Evolutionary conservation across 2,888 invertebrate species (phyloP).

Genomic region (Scrobipalpa atriplicella): DNA sequence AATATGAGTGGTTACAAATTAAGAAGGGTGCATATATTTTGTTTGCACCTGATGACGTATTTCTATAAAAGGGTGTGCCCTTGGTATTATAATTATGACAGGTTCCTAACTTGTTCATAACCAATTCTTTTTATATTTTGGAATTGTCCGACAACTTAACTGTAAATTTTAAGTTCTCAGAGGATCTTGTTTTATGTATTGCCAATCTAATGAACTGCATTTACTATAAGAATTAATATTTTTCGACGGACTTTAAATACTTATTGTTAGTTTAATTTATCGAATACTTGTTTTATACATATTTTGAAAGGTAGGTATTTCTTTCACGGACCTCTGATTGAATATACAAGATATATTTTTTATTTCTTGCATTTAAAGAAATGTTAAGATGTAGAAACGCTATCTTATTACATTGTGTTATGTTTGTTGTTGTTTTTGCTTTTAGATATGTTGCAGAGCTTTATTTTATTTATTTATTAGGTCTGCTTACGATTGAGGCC

Average conservation of each 20-base stretch:
- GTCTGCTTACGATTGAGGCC: background rate
- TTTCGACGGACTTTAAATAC: conserved; percentile 6
- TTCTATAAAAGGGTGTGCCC: conserved; percentile 4
- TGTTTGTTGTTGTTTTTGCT: conserved; percentile 17
- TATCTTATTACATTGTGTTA: background rate
- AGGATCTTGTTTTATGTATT: background rate
- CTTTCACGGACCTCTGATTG: background rate
- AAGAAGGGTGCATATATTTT: conserved; percentile 7
- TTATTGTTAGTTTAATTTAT: conserved; percentile 5
- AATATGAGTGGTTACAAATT: background rate
- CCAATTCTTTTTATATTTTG: conserved; percentile 10
- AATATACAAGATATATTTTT: background rate
- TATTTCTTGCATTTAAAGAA: background rate
- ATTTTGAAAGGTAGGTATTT: background rate
- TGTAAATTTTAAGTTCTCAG: background rate
- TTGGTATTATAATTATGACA: background rate
- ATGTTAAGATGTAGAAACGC: background rate
- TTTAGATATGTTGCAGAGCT: conserved; percentile 6
- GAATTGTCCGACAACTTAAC: background rate
- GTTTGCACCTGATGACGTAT: conserved; percentile 13
- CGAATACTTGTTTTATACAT: background rate
- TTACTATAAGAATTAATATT: conserved; percentile 4
- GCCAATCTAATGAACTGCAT: background rate
- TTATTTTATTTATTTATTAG: background rate
- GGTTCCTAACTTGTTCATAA: background rate